These are phyloP conservation scores for Neosilurus mollespiculum DNA, from an alignment of 2,797 vertebrate species.

Conservation along the genomic window DNA sequence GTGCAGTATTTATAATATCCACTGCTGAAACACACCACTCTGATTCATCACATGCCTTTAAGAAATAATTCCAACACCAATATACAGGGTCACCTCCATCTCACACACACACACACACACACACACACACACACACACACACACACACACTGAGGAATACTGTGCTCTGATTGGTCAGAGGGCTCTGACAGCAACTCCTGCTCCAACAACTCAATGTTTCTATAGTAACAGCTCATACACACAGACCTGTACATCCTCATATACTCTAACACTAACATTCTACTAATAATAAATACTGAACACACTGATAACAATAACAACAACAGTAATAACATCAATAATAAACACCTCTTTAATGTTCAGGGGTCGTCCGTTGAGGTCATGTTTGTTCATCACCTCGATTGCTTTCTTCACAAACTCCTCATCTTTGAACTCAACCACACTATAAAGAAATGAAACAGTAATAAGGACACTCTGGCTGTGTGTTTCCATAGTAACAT, in stretches of 20 bases:
- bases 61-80: not conserved
- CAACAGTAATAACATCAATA: no score
- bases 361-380: conserved; percentile 91
- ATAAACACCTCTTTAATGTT: conserved; percentile 94
- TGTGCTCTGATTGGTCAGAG: not conserved
- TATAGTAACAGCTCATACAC: no score
- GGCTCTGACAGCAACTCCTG: not conserved
- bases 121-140: no score
- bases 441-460: conserved; percentile 71
- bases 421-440: conserved; percentile 98
- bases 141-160: no score
- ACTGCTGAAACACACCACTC: not conserved
- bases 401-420: conserved; percentile 97
- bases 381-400: conserved; percentile 95
- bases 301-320: no score
- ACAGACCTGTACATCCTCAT: no score
- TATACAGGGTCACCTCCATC: no score
- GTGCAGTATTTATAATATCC: not conserved
- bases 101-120: no score
- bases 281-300: no score
- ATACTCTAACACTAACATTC: no score
- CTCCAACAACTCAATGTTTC: no score
- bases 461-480: not conserved
- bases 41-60: not conserved
- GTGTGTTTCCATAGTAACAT: not conserved